phyloP scores from a whole-genome alignment of 2,113 vertebrate species.

The Pomatorhinus ruficollis region DNA sequence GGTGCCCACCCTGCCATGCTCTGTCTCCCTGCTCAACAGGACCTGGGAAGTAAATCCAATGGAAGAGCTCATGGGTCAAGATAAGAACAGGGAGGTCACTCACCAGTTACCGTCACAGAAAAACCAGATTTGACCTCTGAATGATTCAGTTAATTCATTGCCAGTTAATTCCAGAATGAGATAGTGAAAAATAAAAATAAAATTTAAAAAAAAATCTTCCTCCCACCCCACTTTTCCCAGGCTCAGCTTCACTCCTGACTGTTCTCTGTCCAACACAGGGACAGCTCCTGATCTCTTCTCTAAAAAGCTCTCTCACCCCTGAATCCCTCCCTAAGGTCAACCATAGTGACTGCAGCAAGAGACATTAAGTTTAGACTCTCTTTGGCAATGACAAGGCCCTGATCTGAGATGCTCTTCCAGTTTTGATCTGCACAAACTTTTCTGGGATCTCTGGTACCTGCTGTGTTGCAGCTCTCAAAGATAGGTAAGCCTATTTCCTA shows the following conservation, averaged over 20 bases:
- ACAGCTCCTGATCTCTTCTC: background rate
- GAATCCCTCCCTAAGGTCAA: background rate
- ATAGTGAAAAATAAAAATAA: background rate
- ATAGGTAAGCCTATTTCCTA: background rate
- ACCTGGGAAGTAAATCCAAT: background rate
- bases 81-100: background rate
- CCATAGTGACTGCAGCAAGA: background rate
- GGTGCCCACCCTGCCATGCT: fast-evolving
- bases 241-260: background rate
- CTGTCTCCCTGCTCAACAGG: background rate
- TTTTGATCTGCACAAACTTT: background rate
- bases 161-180: background rate
- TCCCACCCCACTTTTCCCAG: background rate
- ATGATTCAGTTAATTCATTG: background rate
- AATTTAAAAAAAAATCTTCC: background rate
- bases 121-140: background rate
- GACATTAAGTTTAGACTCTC: background rate
- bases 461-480: background rate
- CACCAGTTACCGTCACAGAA: background rate
- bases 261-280: background rate
- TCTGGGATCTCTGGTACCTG: background rate
- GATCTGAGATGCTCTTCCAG: background rate
- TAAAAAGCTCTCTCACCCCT: background rate
- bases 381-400: background rate
- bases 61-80: background rate